phyloP scores from a whole-genome alignment of 1,140 invertebrate species.

The Danaus melanippus region DNA sequence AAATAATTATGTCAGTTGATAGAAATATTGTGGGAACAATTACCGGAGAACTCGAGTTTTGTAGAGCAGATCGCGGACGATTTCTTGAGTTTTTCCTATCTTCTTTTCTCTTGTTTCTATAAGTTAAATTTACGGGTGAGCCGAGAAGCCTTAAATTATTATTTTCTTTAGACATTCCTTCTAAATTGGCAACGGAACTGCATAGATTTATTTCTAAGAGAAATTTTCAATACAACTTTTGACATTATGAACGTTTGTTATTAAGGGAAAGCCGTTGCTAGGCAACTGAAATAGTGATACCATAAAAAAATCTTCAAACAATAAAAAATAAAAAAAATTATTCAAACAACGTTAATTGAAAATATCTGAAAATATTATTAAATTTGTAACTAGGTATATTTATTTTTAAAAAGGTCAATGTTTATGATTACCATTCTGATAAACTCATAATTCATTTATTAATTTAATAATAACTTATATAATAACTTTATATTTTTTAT shows the following conservation, averaged over 20 bases:
- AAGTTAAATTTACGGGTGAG: slow-evolving; percentile 58
- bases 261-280: slow-evolving; percentile 33
- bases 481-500: no score
- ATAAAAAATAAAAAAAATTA: no score
- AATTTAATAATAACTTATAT: no score
- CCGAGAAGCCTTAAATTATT: slow-evolving; percentile 52
- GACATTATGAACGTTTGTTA: slow-evolving; percentile 26
- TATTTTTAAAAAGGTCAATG: no score
- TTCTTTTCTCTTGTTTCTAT: slow-evolving; percentile 55
- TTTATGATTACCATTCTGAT: no score
- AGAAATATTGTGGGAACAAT: background rate
- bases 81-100: slow-evolving; percentile 47
- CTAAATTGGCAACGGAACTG: slow-evolving; percentile 11
- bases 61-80: slow-evolving; percentile 51
- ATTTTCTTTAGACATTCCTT: slow-evolving; percentile 64
- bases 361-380: no score
- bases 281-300: slow-evolving; percentile 24
- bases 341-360: no score
- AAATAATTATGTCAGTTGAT: no score
- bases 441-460: no score
- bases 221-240: slow-evolving; percentile 22
- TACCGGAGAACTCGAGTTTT: slow-evolving; percentile 54
- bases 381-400: no score
- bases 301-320: no score
- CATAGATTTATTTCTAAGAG: background rate